phyloP scores from a whole-genome alignment of 2,113 vertebrate species.

The Panurus biarmicus region DNA sequence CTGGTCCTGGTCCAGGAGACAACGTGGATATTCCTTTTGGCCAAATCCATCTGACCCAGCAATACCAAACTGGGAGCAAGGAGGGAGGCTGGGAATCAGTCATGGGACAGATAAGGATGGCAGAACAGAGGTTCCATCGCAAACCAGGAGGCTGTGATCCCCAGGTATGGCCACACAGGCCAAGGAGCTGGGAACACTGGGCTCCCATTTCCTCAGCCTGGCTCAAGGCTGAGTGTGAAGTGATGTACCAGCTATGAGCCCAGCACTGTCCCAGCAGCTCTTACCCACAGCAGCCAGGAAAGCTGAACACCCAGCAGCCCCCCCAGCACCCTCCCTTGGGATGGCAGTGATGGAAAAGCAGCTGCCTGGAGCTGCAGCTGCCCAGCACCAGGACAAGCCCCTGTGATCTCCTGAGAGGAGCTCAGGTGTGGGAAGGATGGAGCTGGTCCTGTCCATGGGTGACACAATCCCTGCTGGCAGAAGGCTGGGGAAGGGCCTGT shows the following conservation, averaged over 20 bases:
- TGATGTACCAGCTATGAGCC: background rate
- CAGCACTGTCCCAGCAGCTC: background rate
- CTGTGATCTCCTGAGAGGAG: rapidly evolving
- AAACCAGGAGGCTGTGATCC: rapidly evolving
- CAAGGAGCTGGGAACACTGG: background rate
- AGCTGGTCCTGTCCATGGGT: rapidly evolving
- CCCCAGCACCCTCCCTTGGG: rapidly evolving
- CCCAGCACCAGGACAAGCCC: background rate
- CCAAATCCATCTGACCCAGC: rapidly evolving
- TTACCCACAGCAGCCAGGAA: background rate
- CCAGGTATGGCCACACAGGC: rapidly evolving
- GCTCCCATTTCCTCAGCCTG: background rate
- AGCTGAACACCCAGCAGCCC: background rate
- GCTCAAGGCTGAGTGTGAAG: rapidly evolving
- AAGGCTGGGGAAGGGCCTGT: rapidly evolving
- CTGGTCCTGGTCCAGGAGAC: rapidly evolving
- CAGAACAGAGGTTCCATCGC: rapidly evolving
- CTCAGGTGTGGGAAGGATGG: background rate
- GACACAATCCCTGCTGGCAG: background rate
- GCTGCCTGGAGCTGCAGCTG: background rate
- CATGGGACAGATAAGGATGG: rapidly evolving
- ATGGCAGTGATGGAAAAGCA: background rate
- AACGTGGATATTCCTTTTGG: rapidly evolving
- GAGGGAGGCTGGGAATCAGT: rapidly evolving
- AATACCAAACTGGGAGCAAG: rapidly evolving